These are phyloP conservation scores for Polypedilum vanderplanki DNA, from an alignment of 1,140 invertebrate species.

Conservation along the genomic window DNA sequence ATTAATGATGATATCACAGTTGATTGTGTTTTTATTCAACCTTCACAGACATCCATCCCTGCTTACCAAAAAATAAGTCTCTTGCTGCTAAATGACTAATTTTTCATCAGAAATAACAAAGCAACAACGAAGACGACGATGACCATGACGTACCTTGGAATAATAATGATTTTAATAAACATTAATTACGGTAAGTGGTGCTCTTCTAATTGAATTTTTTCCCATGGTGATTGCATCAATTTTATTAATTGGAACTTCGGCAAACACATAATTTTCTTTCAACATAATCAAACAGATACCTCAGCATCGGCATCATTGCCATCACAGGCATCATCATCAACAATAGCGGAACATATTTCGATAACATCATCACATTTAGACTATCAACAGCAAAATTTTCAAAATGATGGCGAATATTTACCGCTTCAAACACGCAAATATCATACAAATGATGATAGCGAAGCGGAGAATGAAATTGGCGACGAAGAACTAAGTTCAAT, in stretches of 20 bases:
- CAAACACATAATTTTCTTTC: background rate
- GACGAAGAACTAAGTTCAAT: conserved; percentile 41
- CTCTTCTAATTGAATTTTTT: background rate
- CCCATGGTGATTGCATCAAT: background rate
- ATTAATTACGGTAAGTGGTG: background rate
- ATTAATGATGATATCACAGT: too few relatives aligned
- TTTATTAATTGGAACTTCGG: background rate
- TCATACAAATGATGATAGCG: background rate
- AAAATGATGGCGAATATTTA: conserved; percentile 19
- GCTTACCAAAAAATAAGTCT: too few relatives aligned
- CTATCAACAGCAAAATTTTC: conserved; percentile 5
- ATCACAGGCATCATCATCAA: background rate
- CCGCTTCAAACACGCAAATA: background rate
- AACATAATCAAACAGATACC: background rate
- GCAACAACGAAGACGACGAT: background rate
- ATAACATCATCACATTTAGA: conserved; percentile 13
- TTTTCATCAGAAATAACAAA: background rate
- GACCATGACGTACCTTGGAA: background rate
- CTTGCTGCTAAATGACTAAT: background rate
- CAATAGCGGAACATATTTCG: background rate
- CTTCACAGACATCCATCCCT: too few relatives aligned
- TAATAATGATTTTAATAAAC: conserved; percentile 20
- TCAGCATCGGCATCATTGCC: background rate
- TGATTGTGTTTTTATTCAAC: too few relatives aligned
- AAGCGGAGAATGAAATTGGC: conserved; percentile 37